These are phyloP conservation scores for Agriopis aurantiaria DNA, from an alignment of 2,888 invertebrate species.

Conservation along the genomic window DNA sequence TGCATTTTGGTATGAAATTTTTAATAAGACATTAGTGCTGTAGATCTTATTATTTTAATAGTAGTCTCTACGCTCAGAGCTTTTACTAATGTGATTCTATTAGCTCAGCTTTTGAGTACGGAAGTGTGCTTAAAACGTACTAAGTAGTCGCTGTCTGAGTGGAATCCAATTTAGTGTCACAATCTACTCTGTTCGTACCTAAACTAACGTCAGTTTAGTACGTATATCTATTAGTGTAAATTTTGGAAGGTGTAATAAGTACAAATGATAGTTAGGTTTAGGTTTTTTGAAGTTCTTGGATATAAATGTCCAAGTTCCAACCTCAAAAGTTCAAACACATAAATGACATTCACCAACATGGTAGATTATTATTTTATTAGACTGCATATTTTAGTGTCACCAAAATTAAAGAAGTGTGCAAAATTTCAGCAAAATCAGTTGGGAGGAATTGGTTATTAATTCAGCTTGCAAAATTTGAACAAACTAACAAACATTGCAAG, in stretches of 20 bases:
- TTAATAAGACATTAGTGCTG: constrained; percentile 37
- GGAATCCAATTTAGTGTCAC: constrained; percentile 37
- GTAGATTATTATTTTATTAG: no score
- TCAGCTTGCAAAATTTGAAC: no score
- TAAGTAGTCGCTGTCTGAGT: constrained; percentile 25
- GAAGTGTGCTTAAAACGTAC: constrained; percentile 33
- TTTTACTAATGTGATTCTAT: constrained; percentile 43
- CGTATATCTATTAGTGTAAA: background rate
- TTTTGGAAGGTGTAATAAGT: background rate
- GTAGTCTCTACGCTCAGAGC: constrained; percentile 28
- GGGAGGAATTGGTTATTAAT: no score
- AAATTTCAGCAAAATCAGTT: no score
- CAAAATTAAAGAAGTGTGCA: no score
- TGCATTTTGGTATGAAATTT: constrained; percentile 32
- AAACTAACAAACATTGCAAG: no score
- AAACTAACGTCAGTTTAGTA: constrained; percentile 1
- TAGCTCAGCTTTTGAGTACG: constrained; percentile 39
- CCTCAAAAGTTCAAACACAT: no score
- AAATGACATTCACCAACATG: no score
- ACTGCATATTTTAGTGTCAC: no score
- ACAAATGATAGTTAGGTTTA: no score
- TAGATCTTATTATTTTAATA: constrained; percentile 31
- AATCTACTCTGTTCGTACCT: constrained; percentile 24
- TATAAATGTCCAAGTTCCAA: no score
- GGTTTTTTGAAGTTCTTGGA: no score